Percentiles rank a stretch among this genome's conserved stretches.
These are phyloP conservation scores for Todus mexicanus DNA, from an alignment of 2,797 vertebrate species.

Conservation along the genomic window DNA sequence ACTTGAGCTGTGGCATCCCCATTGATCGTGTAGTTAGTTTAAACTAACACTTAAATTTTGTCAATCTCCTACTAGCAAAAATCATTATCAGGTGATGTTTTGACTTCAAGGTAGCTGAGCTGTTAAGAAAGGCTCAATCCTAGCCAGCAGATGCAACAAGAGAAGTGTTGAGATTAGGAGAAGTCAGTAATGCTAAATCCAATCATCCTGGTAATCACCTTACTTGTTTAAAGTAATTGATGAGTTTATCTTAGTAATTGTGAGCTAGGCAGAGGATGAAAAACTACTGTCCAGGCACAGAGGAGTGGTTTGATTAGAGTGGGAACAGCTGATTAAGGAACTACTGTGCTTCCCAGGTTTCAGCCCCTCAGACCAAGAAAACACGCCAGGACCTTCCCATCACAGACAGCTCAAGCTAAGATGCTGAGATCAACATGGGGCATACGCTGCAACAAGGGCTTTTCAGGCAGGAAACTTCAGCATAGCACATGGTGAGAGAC, in stretches of 20 bases:
- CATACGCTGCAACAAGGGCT: accelerated
- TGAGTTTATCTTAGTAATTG: background rate
- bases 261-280: background rate
- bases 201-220: background rate
- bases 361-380: background rate
- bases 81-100: background rate
- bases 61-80: background rate
- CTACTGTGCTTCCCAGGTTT: background rate
- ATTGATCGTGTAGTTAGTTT: background rate
- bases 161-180: background rate
- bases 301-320: background rate
- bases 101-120: background rate
- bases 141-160: background rate
- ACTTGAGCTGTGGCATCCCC: background rate
- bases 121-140: background rate
- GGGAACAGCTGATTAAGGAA: background rate
- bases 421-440: accelerated
- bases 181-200: background rate
- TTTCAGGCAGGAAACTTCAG: background rate
- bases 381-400: accelerated
- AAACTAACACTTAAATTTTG: background rate
- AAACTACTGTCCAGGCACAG: background rate
- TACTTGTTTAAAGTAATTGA: background rate
- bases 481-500: accelerated
- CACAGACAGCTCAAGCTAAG: background rate